Base-by-base conservation (phyloP, 2,888 invertebrate genomes). In the Idaea biselata region DNA sequence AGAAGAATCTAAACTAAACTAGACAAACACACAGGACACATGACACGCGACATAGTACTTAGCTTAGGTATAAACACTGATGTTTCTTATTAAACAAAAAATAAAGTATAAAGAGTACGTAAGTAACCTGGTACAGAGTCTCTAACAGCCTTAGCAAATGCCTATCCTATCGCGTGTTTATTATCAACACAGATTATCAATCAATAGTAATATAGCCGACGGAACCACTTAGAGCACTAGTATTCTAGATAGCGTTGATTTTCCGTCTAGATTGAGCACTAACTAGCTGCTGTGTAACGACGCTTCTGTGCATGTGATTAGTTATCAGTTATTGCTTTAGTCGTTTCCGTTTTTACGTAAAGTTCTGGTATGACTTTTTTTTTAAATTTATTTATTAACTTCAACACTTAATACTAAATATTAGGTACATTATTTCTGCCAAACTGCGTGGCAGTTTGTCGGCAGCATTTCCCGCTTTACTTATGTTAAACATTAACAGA, bases 341-440 rank as follows among this genome's bases (percentile, higher is more conserved):
- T 60, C 70, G 67, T 58, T 44, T 44, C 5, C 5, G 11, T 44
- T 44, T 44, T 44, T 14, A 44, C 6, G 14, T 44, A 1, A 44
- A 44, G 3, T 44, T 14, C 14, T 44, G 11, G 0, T 44, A 44
- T 44, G 44, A 7, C 14, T 44, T 7, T 14, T 8, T 44, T 25
- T 25, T 25, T 25, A 25, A n/a, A 32, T 11, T 4, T 32, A 32
- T 32, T 1, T 32, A 32, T n/a, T n/a, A n/a, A n/a, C n/a, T n/a
- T n/a, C n/a, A n/a, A n/a, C n/a, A n/a, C n/a, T n/a, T n/a, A n/a
- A n/a, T n/a, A n/a, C n/a, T n/a, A n/a, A n/a, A n/a, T n/a, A n/a
- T n/a, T n/a, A n/a, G n/a, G n/a, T n/a, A n/a, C n/a, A n/a, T n/a
- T n/a, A n/a, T n/a, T n/a, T n/a, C n/a, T n/a, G n/a, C n/a, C n/a